These are phyloP conservation scores for Crypturellus tataupa DNA, from an alignment of 2,797 vertebrate species.

Conservation along the genomic window DNA sequence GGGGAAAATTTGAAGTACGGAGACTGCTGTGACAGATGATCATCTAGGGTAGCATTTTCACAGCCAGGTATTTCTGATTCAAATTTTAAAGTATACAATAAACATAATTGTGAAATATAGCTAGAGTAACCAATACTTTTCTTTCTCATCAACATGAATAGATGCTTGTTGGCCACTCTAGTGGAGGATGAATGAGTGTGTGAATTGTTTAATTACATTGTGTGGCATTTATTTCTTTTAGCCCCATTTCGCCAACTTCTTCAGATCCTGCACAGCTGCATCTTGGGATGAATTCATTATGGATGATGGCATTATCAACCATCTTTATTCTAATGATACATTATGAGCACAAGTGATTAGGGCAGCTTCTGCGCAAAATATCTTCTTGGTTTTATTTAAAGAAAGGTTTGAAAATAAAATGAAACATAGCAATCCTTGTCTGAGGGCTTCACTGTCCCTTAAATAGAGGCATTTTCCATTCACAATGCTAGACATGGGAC, in stretches of 20 bases:
- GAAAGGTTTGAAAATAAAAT: background rate
- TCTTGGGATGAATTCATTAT: constrained; percentile 37
- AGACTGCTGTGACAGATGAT: constrained; percentile 11
- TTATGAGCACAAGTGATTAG: background rate
- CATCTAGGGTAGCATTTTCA: constrained; percentile 28
- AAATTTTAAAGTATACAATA: constrained; percentile 27
- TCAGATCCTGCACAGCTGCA: background rate
- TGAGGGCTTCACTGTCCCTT: background rate
- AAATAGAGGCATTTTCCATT: background rate
- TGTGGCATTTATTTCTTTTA: constrained; percentile 38
- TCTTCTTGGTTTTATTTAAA: background rate
- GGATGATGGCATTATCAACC: background rate
- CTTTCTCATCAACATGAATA: background rate
- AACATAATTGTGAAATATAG: constrained; percentile 7
- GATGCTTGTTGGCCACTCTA: background rate
- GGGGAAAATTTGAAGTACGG: constrained; percentile 19
- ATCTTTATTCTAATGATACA: background rate
- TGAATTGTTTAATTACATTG: background rate
- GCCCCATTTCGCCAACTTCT: background rate
- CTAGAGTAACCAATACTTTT: background rate
- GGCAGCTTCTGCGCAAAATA: background rate
- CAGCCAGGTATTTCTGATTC: constrained; percentile 1
- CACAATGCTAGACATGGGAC: background rate
- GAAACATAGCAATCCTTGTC: background rate
- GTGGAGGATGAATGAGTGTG: background rate